phyloP scores from a whole-genome alignment of 2,888 invertebrate genomes.

The Phoenoteleia sp. region DNA sequence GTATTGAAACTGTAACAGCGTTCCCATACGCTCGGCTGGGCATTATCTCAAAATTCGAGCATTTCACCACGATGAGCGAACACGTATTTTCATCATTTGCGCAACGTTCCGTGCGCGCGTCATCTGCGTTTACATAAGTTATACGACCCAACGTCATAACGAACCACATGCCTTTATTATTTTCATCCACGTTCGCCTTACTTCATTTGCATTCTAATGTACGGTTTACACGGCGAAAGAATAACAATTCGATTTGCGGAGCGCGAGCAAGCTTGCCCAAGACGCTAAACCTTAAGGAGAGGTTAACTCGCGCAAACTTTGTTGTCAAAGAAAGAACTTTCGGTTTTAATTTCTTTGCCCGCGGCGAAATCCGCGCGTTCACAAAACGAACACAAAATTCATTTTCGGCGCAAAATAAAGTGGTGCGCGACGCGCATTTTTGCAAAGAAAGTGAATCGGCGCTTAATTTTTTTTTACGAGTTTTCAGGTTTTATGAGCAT shows the following conservation, averaged over 20 bases:
- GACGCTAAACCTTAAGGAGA: not conserved
- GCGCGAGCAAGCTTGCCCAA: slow-evolving; percentile 19
- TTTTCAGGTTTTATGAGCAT: no score
- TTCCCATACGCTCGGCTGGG: slow-evolving; percentile 20
- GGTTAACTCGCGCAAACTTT: not conserved
- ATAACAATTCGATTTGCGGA: slow-evolving; percentile 32
- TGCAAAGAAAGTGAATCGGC: slow-evolving; percentile 38
- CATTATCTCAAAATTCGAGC: slow-evolving; percentile 14
- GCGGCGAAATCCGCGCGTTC: not conserved
- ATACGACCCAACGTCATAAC: slow-evolving; percentile 45
- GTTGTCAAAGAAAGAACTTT: no score
- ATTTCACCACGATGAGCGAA: slow-evolving; percentile 12
- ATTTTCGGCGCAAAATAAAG: slow-evolving; percentile 15
- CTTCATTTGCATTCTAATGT: slow-evolving; percentile 33
- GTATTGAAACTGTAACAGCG: slow-evolving; percentile 24
- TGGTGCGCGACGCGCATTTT: slow-evolving; percentile 5
- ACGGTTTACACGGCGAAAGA: not conserved
- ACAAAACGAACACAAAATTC: not conserved
- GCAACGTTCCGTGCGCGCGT: slow-evolving; percentile 27
- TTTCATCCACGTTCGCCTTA: slow-evolving; percentile 17
- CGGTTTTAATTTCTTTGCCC: slow-evolving; percentile 16
- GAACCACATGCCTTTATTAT: slow-evolving; percentile 27
- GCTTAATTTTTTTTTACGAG: no score
- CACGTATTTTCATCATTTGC: slow-evolving; percentile 46
- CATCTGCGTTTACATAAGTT: slow-evolving; percentile 52